Evolutionary conservation across 2,113 vertebrate genomes (phyloP), one percentile per base, ranked within the genome.

Genomic region (Camarhynchus parvulus): DNA sequence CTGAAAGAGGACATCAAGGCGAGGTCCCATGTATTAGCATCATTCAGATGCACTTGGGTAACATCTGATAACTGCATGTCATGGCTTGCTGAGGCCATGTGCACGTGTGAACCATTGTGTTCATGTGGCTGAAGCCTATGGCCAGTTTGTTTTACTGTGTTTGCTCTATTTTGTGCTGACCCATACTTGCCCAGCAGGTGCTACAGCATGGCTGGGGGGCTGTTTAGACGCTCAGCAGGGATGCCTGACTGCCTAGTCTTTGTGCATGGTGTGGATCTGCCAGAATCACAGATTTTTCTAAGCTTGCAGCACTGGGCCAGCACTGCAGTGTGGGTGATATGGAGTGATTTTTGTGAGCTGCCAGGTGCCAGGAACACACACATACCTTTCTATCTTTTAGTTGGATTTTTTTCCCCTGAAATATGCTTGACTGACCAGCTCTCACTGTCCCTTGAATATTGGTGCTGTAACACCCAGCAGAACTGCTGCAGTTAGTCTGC

Each of bases 401-500:
- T 7, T 83, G 22, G 11, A 4, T 4, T 10, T 15, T 15, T 5
- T 1, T 2, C 5, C 8, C 3, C 3, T 9, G 1, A 42, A 59
- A 68, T 42, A 25, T 37, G 11, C 10, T 75, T 82, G 17, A 68
- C 39, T 83, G 39, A 41, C 9, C 22, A 17, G 7, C 24, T 74
- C 0, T 74, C 9, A 5, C 25, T 75, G 9, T 89, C 13, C 44
- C 46, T 92, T 46, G 33, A 83, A 52, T 55, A 27, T 21, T 50
- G 13, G 33, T 84, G 44, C 64, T 83, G 47, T 78, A 62, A 75
- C 18, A 37, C 8, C 8, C 20, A 63, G 27, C 24, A 69, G 61
- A 94, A 46, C 6, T 31, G 41, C 52, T 53, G 37, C 41, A 42
- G 49, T 47, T 59, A 35, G 8, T 73, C 30, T 87, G 47, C 69